Base-by-base conservation (phyloP, 2,113 vertebrate species). In the Motacilla tschutschensis region DNA sequence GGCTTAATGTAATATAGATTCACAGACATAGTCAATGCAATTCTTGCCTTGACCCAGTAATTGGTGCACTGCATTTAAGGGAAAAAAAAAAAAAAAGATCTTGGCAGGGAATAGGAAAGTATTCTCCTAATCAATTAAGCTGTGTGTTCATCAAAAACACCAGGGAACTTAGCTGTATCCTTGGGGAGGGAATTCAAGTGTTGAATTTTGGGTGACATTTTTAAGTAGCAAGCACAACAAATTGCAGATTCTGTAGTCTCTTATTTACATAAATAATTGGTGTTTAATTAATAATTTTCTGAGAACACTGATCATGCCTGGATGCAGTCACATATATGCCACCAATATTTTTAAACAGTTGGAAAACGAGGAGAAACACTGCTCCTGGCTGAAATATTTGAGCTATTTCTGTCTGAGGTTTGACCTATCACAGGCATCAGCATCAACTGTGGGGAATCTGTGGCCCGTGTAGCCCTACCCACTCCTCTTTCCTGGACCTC, bases 191-290 rank as follows among this genome's bases (percentile, higher is more conserved):
- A 83, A 71, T 54, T 86, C 43, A 73, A 91, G 58, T 59, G 55
- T 51, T n/a, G 58, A 72, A 79, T 79, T 91, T 79, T 83, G 72
- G 90, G 70, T 83, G 71, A 54, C 19, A 54, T 59, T 87, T 93
- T 83, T 20, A 81, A 81, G 83, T 43, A 36, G 26, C 38, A 88
- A 33, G 33, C 53, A 69, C 26, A 83, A 47, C 53, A 72, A 38
- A 47, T 89, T 48, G 62, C 8, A 85, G 70, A 59, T 43, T 6
- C 24, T 46, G 3, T 59, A 51, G 21, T 57, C 18, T 74, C 48
- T 26, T 74, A 60, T 91, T 89, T 81, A 54, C 35, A 50, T 81
- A 62, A 91, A 65, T 83, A 91, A 88, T 62, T 72, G 19, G 2
- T 40, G 8, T 63, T 80, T 70, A 75, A 79, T 79, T 91, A 83